Percentiles rank a stretch among this genome's conserved stretches.
phyloP scores from a whole-genome alignment of 2,888 invertebrate species.

The Tineola bisselliella region DNA sequence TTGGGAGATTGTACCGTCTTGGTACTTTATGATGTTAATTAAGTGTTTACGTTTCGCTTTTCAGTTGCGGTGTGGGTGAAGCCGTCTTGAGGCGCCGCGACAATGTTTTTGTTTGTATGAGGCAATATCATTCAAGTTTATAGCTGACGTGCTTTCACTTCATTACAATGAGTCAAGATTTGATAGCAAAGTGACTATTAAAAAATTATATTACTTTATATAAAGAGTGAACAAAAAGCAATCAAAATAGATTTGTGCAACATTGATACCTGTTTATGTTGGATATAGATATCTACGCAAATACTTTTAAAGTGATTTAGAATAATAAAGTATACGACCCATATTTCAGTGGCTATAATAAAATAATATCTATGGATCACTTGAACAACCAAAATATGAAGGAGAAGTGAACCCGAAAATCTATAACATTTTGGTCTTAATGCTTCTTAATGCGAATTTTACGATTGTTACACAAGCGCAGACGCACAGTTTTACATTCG shows the following conservation, averaged over 20 bases:
- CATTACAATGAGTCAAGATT: slow-evolving; percentile 12
- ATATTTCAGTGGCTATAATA: not conserved
- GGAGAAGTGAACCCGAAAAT: slow-evolving; percentile 21
- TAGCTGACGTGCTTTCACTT: slow-evolving; percentile 36
- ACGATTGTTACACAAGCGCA: slow-evolving; percentile 60
- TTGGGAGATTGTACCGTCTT: slow-evolving; percentile 60
- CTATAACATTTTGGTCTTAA: slow-evolving; percentile 49
- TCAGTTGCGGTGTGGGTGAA: slow-evolving; percentile 12
- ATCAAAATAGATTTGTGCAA: not conserved
- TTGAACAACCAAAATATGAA: not conserved
- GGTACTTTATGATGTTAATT: slow-evolving; percentile 65
- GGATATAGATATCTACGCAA: not conserved
- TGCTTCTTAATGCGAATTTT: slow-evolving; percentile 67
- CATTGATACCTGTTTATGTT: not conserved
- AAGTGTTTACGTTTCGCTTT: slow-evolving; percentile 49
- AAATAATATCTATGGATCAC: not conserved
- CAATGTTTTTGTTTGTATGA: slow-evolving; percentile 29
- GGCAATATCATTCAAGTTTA: slow-evolving; percentile 31
- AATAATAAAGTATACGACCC: not conserved
- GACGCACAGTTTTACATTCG: slow-evolving; percentile 56
- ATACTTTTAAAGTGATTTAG: not conserved
- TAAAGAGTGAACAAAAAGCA: slow-evolving; percentile 5
- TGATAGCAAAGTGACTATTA: slow-evolving; percentile 11
- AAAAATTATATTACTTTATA: slow-evolving; percentile 6
- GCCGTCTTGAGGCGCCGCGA: not conserved